Evolutionary conservation across 53 echinoderm and acorn worm genomes (phyloP), one percentile per base, ranked within the genome.

Genomic region (Astropecten irregularis): DNA sequence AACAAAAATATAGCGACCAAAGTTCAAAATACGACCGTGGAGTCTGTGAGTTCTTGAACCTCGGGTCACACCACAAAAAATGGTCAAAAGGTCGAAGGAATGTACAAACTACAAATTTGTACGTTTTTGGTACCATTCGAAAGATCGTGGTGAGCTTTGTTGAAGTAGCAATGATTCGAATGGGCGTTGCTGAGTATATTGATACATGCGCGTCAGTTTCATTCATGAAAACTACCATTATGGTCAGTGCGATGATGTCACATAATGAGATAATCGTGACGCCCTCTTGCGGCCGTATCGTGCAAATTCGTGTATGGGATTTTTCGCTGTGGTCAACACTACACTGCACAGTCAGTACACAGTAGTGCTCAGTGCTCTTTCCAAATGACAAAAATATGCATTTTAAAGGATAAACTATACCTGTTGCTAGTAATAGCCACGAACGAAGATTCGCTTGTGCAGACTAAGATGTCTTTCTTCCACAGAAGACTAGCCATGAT

Each of bases 401-500:
- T 46, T 14, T 8, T 14, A 46, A 23, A 23, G 9, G 13, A 28
- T 6, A 29, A 63, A n/a, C n/a, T 23, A 21, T 76, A 76, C 76
- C 76, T 55, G 23, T 76, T 40, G 58, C n/a, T n/a, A n/a, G 23
- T 56, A 38, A 76, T 15, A 38, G 40, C 57, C 38, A 56, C 39
- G 57, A 76, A 58, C 10, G 55, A 40, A 1, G 76, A 57, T 26
- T 53, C 76, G 32, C 76, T 37, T 15, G 27, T 39, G 26, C 76
- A 76, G 2, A 76, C 57, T 57, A 56, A 54, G 23, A 26, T 76
- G 9, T 57, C 57, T 27, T 37, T 34, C 38, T 57, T 57, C 76
- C 56, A 76, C 29, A 76, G 57, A 14, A 76, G 56, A 56, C 76
- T 39, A 28, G 76, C 58, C 76, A 76, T 67, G 21, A 19, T n/a